Base-by-base conservation (phyloP, 2,888 invertebrate species). In the Cepaea hortensis region DNA sequence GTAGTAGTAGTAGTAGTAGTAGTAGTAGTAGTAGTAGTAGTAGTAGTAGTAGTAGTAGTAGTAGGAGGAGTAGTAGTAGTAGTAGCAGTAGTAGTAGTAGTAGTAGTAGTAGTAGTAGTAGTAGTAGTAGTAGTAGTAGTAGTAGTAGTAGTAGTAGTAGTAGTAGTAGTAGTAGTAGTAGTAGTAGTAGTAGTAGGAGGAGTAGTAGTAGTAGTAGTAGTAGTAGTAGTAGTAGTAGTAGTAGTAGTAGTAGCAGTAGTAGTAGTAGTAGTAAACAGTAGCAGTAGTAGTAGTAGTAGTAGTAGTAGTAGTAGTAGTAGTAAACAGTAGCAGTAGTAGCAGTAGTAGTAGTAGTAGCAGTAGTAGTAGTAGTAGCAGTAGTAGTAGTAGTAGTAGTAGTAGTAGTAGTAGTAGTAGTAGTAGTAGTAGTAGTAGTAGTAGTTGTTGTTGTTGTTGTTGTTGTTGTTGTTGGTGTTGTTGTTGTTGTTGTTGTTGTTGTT, bases 101-200 rank as follows among this genome's bases (percentile, higher is more conserved):
- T 65, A 65, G 65, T 13, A 65, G 65, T 65, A 65, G 65, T 65
- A 65, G 65, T 65, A 65, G 65, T 65, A 65, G 65, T 18, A 65
- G 65, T 65, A 65, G 65, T 65, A 65, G 65, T 65, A 65, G 65
- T 65, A 65, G 65, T 18, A 65, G 65, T 65, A 81, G 55, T 55
- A 81, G 61, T 55, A 81, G 61, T 55, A 81, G 61, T 20, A 81
- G 61, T 55, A 81, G 81, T 55, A 81, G 81, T 55, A 81, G 81
- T 55, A 81, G 81, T 20, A 5, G 81, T 65, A 1, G 65, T 65
- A 65, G 65, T 65, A 65, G 65, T 65, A 65, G 35, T 11, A 13
- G 18, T 11, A 15, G 61, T 13, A 15, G 68, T 68, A 68, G 68
- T 50, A 68, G 46, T 68, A 68, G 46, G n/a, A n/a, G n/a, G n/a